A percentile compares a stretch with the other conserved stretches of the same genome.
Evolutionary conservation across 2,797 vertebrate species (phyloP).

Genomic region (Miichthys miiuy): DNA sequence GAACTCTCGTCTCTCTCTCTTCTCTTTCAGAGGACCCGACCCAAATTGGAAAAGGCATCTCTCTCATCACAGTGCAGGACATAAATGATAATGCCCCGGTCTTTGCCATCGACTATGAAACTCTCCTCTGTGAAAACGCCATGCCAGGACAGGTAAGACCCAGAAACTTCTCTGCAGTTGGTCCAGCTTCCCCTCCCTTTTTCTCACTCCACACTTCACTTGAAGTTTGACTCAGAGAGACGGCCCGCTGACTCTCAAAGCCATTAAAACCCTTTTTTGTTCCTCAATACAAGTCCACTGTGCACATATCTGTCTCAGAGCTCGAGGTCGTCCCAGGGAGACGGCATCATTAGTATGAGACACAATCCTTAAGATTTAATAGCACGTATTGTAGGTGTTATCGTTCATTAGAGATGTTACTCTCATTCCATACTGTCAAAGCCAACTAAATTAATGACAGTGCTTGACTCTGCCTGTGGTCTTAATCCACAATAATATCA

Average conservation of each 20-base stretch:
- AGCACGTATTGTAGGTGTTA: constrained; percentile 61
- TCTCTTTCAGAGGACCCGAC: constrained; percentile 90
- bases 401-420: constrained; percentile 63
- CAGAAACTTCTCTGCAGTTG: constrained; percentile 27
- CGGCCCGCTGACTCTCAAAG: constrained; percentile 61
- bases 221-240: constrained; percentile 65
- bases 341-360: constrained; percentile 67
- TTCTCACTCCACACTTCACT: constrained; percentile 16
- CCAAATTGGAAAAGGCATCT: constrained; percentile 91
- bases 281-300: constrained; percentile 56
- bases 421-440: constrained; percentile 52
- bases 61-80: constrained; percentile 92
- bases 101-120: constrained; percentile 95
- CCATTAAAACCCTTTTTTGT: constrained; percentile 66
- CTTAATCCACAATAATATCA: constrained; percentile 53
- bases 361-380: constrained; percentile 61
- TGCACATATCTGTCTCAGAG: constrained; percentile 43
- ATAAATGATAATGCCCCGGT: constrained; percentile 97
- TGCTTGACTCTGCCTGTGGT: constrained; percentile 55
- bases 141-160: constrained; percentile 90
- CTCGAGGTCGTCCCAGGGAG: constrained; percentile 61
- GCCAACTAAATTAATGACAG: constrained; percentile 58
- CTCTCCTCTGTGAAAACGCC: constrained; percentile 93
- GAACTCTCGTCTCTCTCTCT: constrained; percentile 13
- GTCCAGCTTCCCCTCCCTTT: constrained; percentile 16